Conservation (phyloP, 2,113 vertebrate species). For the Aphyosemion australe region DNA sequence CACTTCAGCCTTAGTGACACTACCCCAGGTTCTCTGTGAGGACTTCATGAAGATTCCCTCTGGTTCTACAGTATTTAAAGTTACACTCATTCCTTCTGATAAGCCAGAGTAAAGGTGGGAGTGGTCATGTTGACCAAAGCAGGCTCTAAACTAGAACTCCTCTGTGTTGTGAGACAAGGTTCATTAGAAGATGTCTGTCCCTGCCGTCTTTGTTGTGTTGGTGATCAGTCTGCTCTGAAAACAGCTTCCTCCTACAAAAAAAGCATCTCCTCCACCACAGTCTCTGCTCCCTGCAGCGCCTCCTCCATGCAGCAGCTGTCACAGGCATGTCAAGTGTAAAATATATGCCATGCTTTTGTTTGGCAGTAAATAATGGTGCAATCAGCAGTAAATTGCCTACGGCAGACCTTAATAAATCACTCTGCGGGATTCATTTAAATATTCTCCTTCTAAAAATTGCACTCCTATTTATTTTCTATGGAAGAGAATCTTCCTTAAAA, state of each 20-base stretch:
- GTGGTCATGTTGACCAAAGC: no score
- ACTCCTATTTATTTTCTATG: not conserved
- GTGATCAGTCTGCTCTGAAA: not conserved
- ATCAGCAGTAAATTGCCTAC: conserved; percentile 9
- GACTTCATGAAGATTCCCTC: no score
- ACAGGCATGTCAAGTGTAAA: not conserved
- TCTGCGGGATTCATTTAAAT: conserved; percentile 2
- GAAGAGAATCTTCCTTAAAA: not conserved
- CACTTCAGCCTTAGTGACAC: no score
- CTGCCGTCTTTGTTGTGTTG: not conserved
- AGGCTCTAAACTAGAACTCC: no score
- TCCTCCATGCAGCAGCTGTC: not conserved
- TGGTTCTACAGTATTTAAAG: no score
- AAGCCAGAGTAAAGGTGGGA: no score
- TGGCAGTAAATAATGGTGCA: not conserved
- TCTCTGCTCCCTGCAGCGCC: not conserved
- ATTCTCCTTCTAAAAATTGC: not conserved
- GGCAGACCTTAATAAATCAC: conserved; percentile 2
- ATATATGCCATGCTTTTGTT: not conserved
- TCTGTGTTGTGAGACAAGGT: no score
- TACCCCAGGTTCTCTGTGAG: no score
- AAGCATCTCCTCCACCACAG: not conserved
- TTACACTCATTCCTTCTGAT: no score
- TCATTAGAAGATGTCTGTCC: no score
- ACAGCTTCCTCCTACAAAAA: not conserved